These are phyloP conservation scores for Poeciliopsis turneri DNA, from an alignment of 2,797 vertebrate genomes.

Conservation along the genomic window DNA sequence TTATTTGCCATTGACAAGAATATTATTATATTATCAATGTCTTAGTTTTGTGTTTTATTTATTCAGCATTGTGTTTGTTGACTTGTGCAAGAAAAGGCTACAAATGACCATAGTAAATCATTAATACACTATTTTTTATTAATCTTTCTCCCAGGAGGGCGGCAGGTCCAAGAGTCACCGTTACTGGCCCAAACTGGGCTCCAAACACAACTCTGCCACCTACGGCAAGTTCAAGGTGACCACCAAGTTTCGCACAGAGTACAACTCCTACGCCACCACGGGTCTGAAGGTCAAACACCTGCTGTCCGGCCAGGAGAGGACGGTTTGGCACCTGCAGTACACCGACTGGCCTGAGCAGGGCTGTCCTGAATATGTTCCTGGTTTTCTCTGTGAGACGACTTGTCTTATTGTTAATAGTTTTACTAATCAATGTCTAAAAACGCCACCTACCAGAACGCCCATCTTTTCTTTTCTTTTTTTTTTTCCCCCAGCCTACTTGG, in stretches of 20 bases:
- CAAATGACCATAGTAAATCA: no score
- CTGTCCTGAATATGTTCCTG: slow-evolving; percentile 94
- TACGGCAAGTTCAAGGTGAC: slow-evolving; percentile 99
- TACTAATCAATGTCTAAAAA: background rate
- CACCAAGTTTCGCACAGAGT: slow-evolving; percentile 97
- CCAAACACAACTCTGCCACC: slow-evolving; percentile 96
- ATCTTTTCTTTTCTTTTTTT: no score
- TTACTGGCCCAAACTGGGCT: slow-evolving; percentile 98
- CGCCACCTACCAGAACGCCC: background rate
- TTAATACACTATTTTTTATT: background rate
- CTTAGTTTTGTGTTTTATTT: no score
- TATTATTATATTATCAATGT: no score
- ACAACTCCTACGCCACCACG: slow-evolving; percentile 95
- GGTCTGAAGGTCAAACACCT: slow-evolving; percentile 98
- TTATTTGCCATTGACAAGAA: no score
- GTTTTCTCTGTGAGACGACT: slow-evolving; percentile 91
- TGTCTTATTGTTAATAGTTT: background rate
- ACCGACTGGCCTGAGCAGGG: slow-evolving; percentile 98
- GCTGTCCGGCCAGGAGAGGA: slow-evolving; percentile 93
- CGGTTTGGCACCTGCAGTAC: slow-evolving; percentile 98
- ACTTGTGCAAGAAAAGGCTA: no score
- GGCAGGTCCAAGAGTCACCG: slow-evolving; percentile 94
- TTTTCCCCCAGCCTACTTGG: slow-evolving; percentile 87
- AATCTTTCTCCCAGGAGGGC: slow-evolving; percentile 83
- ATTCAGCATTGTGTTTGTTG: no score